phyloP scores from a whole-genome alignment of 2,888 invertebrate genomes.

The Amiota communis region DNA sequence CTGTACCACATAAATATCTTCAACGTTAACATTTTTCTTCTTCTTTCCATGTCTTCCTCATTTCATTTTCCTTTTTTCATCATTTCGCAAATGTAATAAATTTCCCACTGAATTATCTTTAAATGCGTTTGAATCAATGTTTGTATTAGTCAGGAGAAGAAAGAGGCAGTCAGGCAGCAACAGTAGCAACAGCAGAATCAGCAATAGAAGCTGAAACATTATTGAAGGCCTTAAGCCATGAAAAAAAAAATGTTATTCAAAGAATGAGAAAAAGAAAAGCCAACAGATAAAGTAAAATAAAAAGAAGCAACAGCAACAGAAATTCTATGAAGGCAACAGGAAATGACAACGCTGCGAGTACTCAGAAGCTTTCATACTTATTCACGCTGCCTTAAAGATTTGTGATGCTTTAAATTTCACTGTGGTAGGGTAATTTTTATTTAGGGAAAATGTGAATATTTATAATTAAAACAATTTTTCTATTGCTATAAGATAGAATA shows the following conservation, averaged over 20 bases:
- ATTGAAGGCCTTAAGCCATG: constrained; percentile 8
- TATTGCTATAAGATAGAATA: neutral
- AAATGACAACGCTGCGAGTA: constrained; percentile 1
- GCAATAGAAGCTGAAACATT: neutral
- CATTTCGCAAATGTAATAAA: constrained; percentile 55
- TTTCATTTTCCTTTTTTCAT: neutral
- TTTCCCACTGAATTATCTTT: constrained; percentile 58
- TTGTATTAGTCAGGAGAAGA: neutral
- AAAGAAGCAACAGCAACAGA: too few species aligned
- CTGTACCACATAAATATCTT: constrained; percentile 27
- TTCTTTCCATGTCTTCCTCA: neutral
- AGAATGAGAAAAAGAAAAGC: neutral
- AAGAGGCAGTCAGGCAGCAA: neutral
- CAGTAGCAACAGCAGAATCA: neutral
- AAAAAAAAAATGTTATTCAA: neutral
- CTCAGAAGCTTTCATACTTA: neutral
- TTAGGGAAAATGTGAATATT: neutral
- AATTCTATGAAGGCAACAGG: neutral
- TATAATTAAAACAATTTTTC: neutral
- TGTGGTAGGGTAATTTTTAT: neutral
- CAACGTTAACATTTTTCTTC: constrained; percentile 29
- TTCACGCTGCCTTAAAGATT: neutral
- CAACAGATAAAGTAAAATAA: too few species aligned
- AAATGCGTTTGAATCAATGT: constrained; percentile 37
- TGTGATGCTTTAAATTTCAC: neutral